These are phyloP conservation scores for Callinectes sapidus DNA, from an alignment of 2,888 invertebrate species.

Conservation along the genomic window DNA sequence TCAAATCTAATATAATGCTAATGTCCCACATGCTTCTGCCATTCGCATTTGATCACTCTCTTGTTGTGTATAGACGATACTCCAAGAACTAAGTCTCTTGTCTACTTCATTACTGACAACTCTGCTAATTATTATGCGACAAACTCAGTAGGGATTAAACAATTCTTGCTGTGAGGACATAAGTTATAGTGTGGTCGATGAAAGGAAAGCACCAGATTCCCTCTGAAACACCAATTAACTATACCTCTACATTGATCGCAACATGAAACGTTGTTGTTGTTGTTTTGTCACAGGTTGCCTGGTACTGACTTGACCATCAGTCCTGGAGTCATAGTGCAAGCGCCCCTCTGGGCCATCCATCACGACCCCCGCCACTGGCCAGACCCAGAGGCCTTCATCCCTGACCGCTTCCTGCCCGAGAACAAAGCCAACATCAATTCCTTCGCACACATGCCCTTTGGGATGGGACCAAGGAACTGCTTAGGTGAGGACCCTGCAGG, in stretches of 20 bases:
- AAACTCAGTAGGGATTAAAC: too few species aligned
- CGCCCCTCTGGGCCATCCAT: constrained; percentile 67
- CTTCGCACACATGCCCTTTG: constrained; percentile 67
- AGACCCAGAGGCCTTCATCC: constrained; percentile 57
- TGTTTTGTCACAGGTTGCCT: neutral
- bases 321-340: constrained; percentile 74
- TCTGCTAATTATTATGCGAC: too few species aligned
- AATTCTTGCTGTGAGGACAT: too few species aligned
- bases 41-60: too few species aligned
- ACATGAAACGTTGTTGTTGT: neutral
- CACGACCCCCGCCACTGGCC: constrained; percentile 67
- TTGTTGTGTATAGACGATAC: too few species aligned
- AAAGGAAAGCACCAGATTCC: neutral
- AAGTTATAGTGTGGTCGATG: neutral
- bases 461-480: constrained; percentile 77
- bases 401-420: constrained; percentile 70
- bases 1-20: too few species aligned
- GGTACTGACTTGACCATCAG: constrained; percentile 77
- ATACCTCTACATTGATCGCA: neutral
- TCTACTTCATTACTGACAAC: too few species aligned
- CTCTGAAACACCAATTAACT: neutral
- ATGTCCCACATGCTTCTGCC: too few species aligned
- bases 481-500: constrained; percentile 77
- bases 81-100: too few species aligned
- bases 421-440: constrained; percentile 50